phyloP scores from a whole-genome alignment of 2,113 vertebrate species.

The Tupaia chinensis region DNA sequence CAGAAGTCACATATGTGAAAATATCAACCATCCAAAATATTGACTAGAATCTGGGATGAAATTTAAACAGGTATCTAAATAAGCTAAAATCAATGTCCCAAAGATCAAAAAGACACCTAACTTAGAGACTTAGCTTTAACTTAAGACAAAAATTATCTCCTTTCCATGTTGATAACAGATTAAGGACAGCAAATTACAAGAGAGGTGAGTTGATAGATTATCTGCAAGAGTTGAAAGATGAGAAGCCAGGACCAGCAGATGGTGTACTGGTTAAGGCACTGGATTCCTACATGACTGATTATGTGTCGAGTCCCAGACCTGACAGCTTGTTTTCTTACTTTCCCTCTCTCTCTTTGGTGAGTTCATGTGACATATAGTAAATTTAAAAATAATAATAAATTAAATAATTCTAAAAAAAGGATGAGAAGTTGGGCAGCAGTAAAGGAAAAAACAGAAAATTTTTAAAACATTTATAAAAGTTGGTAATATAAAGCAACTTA shows the following conservation, averaged over 20 bases:
- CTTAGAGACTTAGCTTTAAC: neutral
- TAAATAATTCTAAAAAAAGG: no score
- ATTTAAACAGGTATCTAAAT: neutral
- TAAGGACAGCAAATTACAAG: slow-evolving; percentile 5
- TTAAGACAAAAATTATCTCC: slow-evolving; percentile 1
- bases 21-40: neutral
- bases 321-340: no score
- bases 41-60: slow-evolving; percentile 1
- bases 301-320: no score
- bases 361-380: no score
- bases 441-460: neutral
- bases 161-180: slow-evolving; percentile 29
- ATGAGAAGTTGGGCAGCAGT: neutral
- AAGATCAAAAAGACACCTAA: neutral
- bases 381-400: no score
- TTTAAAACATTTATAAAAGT: neutral
- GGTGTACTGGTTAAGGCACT: no score
- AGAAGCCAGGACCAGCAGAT: neutral
- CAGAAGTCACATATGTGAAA: neutral
- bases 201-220: neutral
- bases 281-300: no score
- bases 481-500: neutral
- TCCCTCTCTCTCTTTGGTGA: no score
- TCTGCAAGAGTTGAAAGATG: neutral
- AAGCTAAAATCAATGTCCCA: neutral